phyloP scores from a whole-genome alignment of 2,113 vertebrate genomes.

The Rhombomys opimus region DNA sequence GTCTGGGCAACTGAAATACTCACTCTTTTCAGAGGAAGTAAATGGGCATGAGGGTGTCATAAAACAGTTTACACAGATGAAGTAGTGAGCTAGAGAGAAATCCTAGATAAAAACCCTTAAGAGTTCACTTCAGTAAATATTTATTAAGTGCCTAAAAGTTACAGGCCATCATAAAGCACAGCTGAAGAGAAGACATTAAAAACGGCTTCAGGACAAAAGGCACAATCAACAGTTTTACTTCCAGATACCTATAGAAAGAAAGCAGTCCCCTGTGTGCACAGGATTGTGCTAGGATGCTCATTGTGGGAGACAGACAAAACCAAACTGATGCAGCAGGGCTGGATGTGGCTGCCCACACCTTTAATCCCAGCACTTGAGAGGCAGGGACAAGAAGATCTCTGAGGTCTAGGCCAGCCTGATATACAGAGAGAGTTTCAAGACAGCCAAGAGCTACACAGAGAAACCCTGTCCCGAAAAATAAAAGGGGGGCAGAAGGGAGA shows the following conservation, averaged over 20 bases:
- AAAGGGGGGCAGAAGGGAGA: not conserved
- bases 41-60: constrained; percentile 63
- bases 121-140: constrained; percentile 73
- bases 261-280: not conserved
- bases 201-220: constrained; percentile 41
- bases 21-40: constrained; percentile 32
- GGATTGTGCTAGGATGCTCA: not conserved
- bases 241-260: not conserved
- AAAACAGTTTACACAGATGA: constrained; percentile 53
- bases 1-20: not conserved
- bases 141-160: constrained; percentile 71
- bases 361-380: not conserved
- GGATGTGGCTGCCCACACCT: not conserved
- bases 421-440: not conserved
- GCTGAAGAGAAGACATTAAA: constrained; percentile 30
- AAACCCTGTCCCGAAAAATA: not conserved
- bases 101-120: constrained; percentile 57
- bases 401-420: not conserved
- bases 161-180: constrained; percentile 38
- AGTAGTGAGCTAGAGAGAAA: constrained; percentile 68
- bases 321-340: not conserved
- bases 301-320: not conserved
- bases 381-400: not conserved
- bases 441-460: not conserved
- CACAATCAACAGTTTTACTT: not conserved